Evolutionary conservation across 2,888 invertebrate species (phyloP).

Genomic region (Apoda limacodes): DNA sequence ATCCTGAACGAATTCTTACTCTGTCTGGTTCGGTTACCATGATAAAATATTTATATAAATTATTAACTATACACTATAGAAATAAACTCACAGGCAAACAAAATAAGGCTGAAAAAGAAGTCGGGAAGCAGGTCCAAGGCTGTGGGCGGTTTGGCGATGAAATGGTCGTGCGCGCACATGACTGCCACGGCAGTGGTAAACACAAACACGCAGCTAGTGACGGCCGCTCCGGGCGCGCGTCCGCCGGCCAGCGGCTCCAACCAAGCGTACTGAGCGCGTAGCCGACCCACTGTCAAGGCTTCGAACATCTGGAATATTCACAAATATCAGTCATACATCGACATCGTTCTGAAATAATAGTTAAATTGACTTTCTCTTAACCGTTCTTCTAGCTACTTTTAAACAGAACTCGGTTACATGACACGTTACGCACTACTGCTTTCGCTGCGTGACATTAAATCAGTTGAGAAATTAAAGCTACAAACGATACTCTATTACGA

Average conservation of each 20-base stretch:
- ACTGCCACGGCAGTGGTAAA: constrained; percentile 77
- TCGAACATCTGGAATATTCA: constrained; percentile 72
- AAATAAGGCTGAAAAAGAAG: constrained; percentile 71
- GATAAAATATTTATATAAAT: neutral
- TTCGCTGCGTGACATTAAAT: too few species aligned
- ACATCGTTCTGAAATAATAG: too few species aligned
- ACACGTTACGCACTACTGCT: too few species aligned
- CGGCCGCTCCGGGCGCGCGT: constrained; percentile 82
- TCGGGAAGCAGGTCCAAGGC: constrained; percentile 79
- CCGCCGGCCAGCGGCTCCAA: constrained; percentile 78
- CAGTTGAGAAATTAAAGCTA: too few species aligned
- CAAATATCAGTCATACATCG: too few species aligned
- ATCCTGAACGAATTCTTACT: too few species aligned
- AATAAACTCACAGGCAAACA: constrained; percentile 71
- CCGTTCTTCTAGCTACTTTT: too few species aligned
- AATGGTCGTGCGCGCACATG: constrained; percentile 75
- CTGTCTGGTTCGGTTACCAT: neutral
- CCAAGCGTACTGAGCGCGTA: constrained; percentile 80
- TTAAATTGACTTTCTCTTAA: too few species aligned
- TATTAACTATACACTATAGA: too few species aligned
- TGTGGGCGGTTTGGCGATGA: constrained; percentile 65
- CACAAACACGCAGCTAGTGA: constrained; percentile 77
- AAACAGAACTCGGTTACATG: too few species aligned
- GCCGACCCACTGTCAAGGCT: constrained; percentile 77
- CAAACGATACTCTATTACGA: too few species aligned